A percentile compares a stretch with the other conserved stretches of the same genome.
phyloP scores from a whole-genome alignment of 2,888 invertebrate genomes.

The Caenorhabditis sp. region DNA sequence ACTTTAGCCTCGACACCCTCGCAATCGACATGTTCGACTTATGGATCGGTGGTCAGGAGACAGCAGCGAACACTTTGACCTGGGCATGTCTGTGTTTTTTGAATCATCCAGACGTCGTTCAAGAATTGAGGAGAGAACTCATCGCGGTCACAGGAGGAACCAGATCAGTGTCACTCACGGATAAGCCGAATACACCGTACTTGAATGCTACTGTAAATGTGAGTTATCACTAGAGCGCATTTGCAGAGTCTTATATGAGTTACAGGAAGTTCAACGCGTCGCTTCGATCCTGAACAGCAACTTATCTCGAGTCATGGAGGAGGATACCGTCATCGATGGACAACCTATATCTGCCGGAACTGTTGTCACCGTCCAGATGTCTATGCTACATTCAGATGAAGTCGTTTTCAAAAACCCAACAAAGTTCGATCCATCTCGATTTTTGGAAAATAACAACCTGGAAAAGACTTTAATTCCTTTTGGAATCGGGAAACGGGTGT shows the following conservation, averaged over 20 bases:
- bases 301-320: conserved; percentile 22
- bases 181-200: conserved; percentile 52
- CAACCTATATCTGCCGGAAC: conserved; percentile 57
- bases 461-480: conserved; percentile 62
- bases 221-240: not conserved
- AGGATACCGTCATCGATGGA: conserved; percentile 51
- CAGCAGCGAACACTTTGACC: conserved; percentile 66
- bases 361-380: conserved; percentile 59
- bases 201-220: conserved; percentile 59
- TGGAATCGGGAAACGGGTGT: conserved; percentile 69
- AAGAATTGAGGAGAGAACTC: conserved; percentile 54
- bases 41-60: conserved; percentile 73
- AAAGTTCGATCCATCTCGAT: conserved; percentile 63
- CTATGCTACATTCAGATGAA: conserved; percentile 64
- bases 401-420: conserved; percentile 49
- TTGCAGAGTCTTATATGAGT: not conserved
- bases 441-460: conserved; percentile 54
- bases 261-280: conserved; percentile 68
- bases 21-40: conserved; percentile 65
- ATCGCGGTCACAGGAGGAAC: conserved; percentile 54
- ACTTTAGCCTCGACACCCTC: conserved; percentile 57
- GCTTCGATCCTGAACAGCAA: conserved; percentile 64
- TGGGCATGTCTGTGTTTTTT: conserved; percentile 66
- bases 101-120: conserved; percentile 65
- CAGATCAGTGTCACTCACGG: conserved; percentile 32